These are phyloP conservation scores for Xerus rutilus DNA, from an alignment of 2,797 vertebrate genomes.

Conservation along the genomic window DNA sequence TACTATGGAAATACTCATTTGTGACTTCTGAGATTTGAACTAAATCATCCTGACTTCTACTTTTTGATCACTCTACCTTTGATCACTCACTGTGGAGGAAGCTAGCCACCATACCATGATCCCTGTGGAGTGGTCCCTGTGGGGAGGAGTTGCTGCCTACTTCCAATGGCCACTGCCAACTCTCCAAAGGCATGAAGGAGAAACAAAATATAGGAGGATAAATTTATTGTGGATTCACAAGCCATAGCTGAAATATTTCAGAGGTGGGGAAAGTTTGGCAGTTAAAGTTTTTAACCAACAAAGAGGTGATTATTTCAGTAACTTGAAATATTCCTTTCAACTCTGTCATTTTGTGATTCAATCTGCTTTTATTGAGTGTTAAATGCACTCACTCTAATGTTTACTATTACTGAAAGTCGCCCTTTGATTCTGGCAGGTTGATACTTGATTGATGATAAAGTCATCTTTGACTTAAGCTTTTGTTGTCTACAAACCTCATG, in stretches of 20 bases:
- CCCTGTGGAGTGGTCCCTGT: not conserved
- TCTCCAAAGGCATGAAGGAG: accelerated
- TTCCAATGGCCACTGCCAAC: accelerated
- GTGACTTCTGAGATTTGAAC: not conserved
- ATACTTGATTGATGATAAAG: not conserved
- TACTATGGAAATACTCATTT: not conserved
- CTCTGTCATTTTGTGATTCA: not conserved
- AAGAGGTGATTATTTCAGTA: not conserved
- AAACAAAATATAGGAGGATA: accelerated
- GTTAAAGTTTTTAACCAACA: not conserved
- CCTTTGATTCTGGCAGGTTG: not conserved
- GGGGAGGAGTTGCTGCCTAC: not conserved
- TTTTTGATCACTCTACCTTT: not conserved
- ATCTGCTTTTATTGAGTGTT: not conserved
- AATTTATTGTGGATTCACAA: accelerated
- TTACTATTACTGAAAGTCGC: not conserved
- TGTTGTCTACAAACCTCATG: not conserved
- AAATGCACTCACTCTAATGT: not conserved
- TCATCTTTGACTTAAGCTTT: conserved; percentile 26
- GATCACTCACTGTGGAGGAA: accelerated
- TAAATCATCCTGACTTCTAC: not conserved
- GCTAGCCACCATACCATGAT: accelerated
- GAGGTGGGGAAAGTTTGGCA: accelerated
- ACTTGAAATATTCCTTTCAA: not conserved
- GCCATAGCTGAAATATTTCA: accelerated